Conservation (phyloP, 2,797 vertebrate species). For the Acestrorhynchus altus region DNA sequence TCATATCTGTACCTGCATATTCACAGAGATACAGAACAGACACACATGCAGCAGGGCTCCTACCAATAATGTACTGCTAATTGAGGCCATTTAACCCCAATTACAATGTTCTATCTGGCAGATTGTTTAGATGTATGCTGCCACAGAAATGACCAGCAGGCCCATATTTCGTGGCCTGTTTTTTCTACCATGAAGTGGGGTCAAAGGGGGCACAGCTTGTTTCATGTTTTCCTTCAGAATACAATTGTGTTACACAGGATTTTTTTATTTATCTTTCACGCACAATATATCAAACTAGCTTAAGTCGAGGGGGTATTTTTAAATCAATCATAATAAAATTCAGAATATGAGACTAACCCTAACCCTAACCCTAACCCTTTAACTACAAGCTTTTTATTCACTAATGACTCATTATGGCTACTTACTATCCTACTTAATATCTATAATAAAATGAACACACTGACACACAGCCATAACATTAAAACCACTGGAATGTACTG, state of each 20-base stretch:
- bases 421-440: background rate
- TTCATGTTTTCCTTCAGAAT: constrained; percentile 5
- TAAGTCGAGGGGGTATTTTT: background rate
- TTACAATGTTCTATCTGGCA: constrained; percentile 50
- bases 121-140: constrained; percentile 47
- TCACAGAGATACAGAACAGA: constrained; percentile 12
- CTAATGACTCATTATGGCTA: too few species aligned
- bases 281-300: background rate
- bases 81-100: constrained; percentile 61
- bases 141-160: constrained; percentile 52
- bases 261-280: constrained; percentile 10
- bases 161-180: constrained; percentile 27
- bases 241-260: background rate
- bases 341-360: too few species aligned
- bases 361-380: too few species aligned
- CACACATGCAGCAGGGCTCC: background rate
- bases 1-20: constrained; percentile 19
- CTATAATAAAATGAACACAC: background rate
- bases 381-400: background rate
- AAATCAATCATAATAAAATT: background rate
- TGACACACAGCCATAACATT: too few species aligned
- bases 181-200: constrained; percentile 18
- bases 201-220: background rate
- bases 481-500: too few species aligned
- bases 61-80: constrained; percentile 46